Percentiles rank a stretch among this genome's conserved stretches.
These are phyloP conservation scores for Cryptoblepharus egeriae DNA, from an alignment of 2,797 vertebrate genomes.

Conservation along the genomic window DNA sequence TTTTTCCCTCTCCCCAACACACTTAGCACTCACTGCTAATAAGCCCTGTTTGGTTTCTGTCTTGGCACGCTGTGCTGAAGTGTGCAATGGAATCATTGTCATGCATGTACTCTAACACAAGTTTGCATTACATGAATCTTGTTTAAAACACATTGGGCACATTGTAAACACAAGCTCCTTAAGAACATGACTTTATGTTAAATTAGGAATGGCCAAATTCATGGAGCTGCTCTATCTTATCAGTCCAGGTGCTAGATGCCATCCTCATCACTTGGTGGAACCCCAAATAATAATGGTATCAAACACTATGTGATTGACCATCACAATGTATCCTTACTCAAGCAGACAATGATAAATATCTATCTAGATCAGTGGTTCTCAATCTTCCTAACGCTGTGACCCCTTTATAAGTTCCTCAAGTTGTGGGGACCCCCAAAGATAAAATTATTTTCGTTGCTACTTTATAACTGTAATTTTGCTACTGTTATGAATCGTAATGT, in stretches of 20 bases:
- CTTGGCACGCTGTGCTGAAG: neutral
- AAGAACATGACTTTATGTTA: neutral
- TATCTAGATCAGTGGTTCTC: too few species aligned
- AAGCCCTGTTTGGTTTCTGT: conserved; percentile 16
- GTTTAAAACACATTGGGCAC: neutral
- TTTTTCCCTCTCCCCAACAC: conserved; percentile 13
- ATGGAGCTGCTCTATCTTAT: neutral
- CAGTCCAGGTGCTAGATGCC: neutral
- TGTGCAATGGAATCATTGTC: neutral
- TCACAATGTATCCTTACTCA: too few species aligned
- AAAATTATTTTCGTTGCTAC: too few species aligned
- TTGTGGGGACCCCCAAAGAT: too few species aligned
- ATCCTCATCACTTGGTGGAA: neutral
- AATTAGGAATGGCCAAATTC: neutral
- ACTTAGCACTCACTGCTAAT: conserved; percentile 11
- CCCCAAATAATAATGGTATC: neutral
- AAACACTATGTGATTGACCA: too few species aligned
- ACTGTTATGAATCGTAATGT: too few species aligned
- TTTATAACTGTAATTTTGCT: too few species aligned
- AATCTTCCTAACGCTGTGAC: too few species aligned
- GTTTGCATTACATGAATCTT: neutral
- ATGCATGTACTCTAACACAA: neutral
- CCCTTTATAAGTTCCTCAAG: too few species aligned
- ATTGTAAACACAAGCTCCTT: neutral
- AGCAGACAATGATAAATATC: too few species aligned